Percentiles rank a stretch among this genome's conserved stretches.
Evolutionary conservation across 2,113 vertebrate species (phyloP).

Genomic region (Pteronura brasiliensis): DNA sequence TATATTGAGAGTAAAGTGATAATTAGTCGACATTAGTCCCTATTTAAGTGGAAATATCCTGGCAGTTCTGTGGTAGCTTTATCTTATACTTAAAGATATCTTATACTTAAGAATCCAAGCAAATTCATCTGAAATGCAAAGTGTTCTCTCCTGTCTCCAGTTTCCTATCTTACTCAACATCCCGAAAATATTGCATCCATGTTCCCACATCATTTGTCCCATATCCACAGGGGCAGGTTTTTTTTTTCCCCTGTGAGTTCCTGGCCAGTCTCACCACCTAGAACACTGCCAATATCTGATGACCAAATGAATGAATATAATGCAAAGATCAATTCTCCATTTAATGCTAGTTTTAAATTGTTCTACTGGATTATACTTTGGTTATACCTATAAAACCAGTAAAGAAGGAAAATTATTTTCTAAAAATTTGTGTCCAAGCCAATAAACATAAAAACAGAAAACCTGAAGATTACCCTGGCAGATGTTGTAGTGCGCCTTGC

Average conservation of each 20-base stretch:
- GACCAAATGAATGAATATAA: background rate
- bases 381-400: background rate
- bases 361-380: background rate
- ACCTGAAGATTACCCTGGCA: background rate
- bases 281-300: background rate
- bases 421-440: background rate
- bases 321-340: background rate
- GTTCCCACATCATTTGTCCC: background rate
- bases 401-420: background rate
- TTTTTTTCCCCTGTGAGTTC: background rate
- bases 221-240: too few species aligned
- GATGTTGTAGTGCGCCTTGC: rapidly evolving
- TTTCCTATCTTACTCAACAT: background rate
- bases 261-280: background rate
- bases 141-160: background rate
- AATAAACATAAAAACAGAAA: background rate
- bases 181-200: background rate
- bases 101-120: background rate
- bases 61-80: background rate
- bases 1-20: background rate
- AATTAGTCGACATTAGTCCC: background rate
- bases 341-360: background rate
- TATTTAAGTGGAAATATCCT: background rate
- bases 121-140: background rate
- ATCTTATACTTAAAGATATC: too few species aligned